Conservation (phyloP, 2,113 vertebrate species). For the Atrichornis clamosus region DNA sequence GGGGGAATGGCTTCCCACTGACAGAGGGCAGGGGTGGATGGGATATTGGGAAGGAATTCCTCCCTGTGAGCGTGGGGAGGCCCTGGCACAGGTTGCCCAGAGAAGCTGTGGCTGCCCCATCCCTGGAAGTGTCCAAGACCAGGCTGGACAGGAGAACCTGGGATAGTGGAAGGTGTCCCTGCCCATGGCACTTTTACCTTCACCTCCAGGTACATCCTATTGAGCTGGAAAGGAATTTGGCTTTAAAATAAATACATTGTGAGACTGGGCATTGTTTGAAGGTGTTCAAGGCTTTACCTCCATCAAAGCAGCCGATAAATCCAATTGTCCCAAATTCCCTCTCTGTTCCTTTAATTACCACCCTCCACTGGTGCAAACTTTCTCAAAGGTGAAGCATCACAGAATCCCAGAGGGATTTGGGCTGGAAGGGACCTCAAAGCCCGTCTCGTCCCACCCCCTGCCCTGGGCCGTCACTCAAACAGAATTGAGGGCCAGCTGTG, state of each 20-base stretch:
- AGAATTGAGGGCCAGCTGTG: neutral
- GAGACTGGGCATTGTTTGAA: neutral
- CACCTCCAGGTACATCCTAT: neutral
- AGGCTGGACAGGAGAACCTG: accelerated
- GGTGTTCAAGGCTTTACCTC: neutral
- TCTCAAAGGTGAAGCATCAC: neutral
- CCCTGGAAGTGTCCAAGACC: neutral
- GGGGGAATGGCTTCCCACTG: neutral
- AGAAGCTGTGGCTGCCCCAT: neutral
- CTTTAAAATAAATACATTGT: neutral
- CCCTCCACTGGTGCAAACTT: neutral
- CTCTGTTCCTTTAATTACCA: neutral
- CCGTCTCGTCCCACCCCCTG: neutral
- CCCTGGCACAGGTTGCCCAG: neutral
- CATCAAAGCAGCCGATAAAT: neutral
- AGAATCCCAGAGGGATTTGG: neutral
- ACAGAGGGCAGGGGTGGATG: neutral
- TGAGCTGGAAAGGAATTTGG: neutral
- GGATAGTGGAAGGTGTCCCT: neutral
- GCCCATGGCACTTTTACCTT: neutral
- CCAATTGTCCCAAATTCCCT: neutral
- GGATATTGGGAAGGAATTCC: neutral
- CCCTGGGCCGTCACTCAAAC: neutral
- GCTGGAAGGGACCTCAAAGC: neutral
- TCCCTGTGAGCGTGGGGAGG: neutral